Base-by-base conservation (phyloP, 2,113 vertebrate genomes). In the Holacanthus passer region DNA sequence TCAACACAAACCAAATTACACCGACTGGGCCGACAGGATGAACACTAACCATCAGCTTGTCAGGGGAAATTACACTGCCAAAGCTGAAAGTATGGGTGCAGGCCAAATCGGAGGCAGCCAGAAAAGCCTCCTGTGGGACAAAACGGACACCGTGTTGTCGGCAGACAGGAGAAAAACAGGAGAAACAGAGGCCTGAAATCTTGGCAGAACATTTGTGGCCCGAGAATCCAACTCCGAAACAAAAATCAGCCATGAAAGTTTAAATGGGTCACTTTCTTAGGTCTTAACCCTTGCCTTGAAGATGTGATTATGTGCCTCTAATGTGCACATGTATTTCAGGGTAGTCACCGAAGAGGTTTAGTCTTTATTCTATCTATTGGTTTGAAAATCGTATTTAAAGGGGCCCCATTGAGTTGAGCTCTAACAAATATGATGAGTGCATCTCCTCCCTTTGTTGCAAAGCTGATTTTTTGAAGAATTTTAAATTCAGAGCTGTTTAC, bases 31-130 rank as follows among this genome's bases (percentile, higher is more conserved):
- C 7, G 11, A 63, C 67, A 50, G 74, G 73, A 78, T 47, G 45
- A 87, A 83, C 74, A 72, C 70, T 66, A 85, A 87, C 84, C 77
- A 85, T 77, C 71, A 73, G 77, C 87, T 81, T 81, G 78, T 88
- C 79, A 66, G 55, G 48, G 73, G 75, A 87, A 92, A 90, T 90
- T 68, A 89, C 73, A 88, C 73, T 37, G 73, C 41, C 83, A 85
- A 83, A 83, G 78, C 87, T 64, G 67, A 88, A 71, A 70, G 52
- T 77, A 68, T 87, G 73, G 81, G 39, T 7, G 9, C 76, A 66
- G 50, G 82, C 89, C 88, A 92, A 91, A 81, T 78, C 48, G 6
- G 41, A 89, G 81, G 41, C 60, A 53, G 81, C 73, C 79, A 83
- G 79, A 82, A 86, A 71, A 75, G 47, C 55, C 69, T 87, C 69